Percentiles rank a stretch among this genome's conserved stretches.
Evolutionary conservation across 2,888 invertebrate species (phyloP).

Genomic region (Dryadula phaetusa): DNA sequence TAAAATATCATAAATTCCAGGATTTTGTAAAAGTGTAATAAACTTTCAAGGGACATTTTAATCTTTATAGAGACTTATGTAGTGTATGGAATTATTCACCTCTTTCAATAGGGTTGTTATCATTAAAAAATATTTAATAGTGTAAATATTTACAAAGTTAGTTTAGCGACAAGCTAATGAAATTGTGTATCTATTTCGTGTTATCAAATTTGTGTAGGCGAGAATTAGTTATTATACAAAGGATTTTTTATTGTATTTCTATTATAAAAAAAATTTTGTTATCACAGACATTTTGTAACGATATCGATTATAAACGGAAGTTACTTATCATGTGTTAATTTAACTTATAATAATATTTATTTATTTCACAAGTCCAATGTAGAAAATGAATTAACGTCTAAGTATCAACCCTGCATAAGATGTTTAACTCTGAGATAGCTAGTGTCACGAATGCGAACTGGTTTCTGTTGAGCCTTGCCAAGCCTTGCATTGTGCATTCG

Average conservation of each 20-base stretch:
- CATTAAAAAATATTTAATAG: background rate
- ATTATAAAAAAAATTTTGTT: too few species aligned
- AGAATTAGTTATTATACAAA: background rate
- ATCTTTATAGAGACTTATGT: conserved; percentile 11
- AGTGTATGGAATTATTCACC: conserved; percentile 9
- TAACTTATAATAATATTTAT: too few species aligned
- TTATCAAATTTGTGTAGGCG: background rate
- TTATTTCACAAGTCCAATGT: too few species aligned
- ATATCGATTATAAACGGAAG: too few species aligned
- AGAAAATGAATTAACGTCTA: background rate
- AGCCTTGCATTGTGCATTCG: conserved; percentile 39
- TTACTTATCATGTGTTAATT: too few species aligned
- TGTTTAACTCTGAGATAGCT: conserved; percentile 26
- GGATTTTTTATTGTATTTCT: background rate
- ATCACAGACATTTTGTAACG: too few species aligned
- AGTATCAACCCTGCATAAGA: conserved; percentile 30
- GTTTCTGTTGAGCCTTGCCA: conserved; percentile 33
- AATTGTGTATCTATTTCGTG: background rate
- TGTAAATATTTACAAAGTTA: background rate
- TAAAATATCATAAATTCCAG: background rate
- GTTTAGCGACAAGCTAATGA: background rate
- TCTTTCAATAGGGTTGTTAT: conserved; percentile 7
- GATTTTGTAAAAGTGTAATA: background rate
- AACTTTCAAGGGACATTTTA: conserved; percentile 20
- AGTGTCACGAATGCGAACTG: conserved; percentile 42